Conservation (phyloP, 2,888 invertebrate genomes). For the Nematopogon swammerdamellus region DNA sequence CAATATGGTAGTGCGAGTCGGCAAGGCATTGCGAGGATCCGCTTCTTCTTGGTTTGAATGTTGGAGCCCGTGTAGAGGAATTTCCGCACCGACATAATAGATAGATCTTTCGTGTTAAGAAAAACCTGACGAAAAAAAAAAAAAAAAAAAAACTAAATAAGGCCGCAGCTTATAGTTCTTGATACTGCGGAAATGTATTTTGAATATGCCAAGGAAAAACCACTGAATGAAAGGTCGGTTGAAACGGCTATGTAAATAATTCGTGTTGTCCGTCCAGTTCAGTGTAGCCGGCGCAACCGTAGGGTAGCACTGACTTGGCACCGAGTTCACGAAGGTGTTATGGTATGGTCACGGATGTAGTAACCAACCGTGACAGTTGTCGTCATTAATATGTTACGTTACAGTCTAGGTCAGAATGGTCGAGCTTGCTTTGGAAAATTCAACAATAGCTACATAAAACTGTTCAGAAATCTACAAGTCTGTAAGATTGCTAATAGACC, state of each 20-base stretch:
- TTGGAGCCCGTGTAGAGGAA: constrained; percentile 6
- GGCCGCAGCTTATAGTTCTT: constrained; percentile 11
- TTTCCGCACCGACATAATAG: constrained; percentile 7
- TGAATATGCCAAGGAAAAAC: constrained; percentile 14
- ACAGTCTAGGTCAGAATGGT: no score
- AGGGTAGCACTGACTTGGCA: no score
- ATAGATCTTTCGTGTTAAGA: constrained; percentile 6
- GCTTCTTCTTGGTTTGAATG: constrained; percentile 13
- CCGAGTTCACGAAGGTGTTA: constrained; percentile 10
- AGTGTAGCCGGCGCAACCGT: no score
- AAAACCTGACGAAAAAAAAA: constrained; percentile 11
- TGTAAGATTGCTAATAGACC: no score
- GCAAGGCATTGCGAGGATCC: constrained; percentile 14
- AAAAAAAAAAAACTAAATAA: constrained; percentile 10
- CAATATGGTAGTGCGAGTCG: constrained; percentile 12
- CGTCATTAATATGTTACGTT: no score
- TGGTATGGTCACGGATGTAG: background rate
- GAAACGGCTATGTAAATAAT: no score
- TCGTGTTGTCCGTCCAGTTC: no score
- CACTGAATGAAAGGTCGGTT: no score
- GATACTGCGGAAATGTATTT: constrained; percentile 11
- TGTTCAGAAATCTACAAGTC: no score
- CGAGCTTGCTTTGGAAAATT: no score
- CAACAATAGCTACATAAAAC: no score
- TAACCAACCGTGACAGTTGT: background rate